These are phyloP conservation scores for Muscina levida DNA, from an alignment of 2,888 invertebrate species.

Conservation along the genomic window DNA sequence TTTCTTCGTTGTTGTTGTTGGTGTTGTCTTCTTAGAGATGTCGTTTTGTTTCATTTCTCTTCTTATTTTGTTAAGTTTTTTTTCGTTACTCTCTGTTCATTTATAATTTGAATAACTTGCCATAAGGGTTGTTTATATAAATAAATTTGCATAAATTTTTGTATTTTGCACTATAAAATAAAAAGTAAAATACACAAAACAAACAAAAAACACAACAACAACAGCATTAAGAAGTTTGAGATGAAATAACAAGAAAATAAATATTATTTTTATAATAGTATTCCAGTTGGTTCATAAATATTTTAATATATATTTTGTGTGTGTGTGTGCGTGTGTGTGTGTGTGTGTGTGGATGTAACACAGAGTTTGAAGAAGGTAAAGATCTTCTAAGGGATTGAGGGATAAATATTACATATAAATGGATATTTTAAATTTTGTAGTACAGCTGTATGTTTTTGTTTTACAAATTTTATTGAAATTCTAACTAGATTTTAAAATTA, in stretches of 20 bases:
- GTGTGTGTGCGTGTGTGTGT: too few species aligned
- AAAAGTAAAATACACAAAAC: slow-evolving; percentile 14
- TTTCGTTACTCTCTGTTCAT: slow-evolving; percentile 20
- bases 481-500: too few species aligned
- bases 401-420: too few species aligned
- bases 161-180: slow-evolving; percentile 48
- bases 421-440: too few species aligned
- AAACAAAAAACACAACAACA: slow-evolving; percentile 3
- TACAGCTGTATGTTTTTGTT: too few species aligned
- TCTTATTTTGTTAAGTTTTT: slow-evolving; percentile 40
- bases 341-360: too few species aligned
- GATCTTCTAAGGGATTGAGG: too few species aligned
- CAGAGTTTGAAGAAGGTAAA: too few species aligned
- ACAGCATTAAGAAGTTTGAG: slow-evolving; percentile 6
- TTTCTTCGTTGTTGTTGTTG: slow-evolving; percentile 30
- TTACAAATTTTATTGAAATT: too few species aligned
- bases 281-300: slow-evolving; percentile 33
- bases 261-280: too few species aligned
- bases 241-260: too few species aligned
- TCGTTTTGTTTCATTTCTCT: slow-evolving; percentile 15
- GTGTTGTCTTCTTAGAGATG: neutral
- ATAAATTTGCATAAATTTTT: slow-evolving; percentile 59
- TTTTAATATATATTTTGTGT: slow-evolving; percentile 1
- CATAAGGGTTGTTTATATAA: slow-evolving; percentile 62
- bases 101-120: slow-evolving; percentile 65